Evolutionary conservation across 2,888 invertebrate species (phyloP).

Genomic region (Julus scandinavius): DNA sequence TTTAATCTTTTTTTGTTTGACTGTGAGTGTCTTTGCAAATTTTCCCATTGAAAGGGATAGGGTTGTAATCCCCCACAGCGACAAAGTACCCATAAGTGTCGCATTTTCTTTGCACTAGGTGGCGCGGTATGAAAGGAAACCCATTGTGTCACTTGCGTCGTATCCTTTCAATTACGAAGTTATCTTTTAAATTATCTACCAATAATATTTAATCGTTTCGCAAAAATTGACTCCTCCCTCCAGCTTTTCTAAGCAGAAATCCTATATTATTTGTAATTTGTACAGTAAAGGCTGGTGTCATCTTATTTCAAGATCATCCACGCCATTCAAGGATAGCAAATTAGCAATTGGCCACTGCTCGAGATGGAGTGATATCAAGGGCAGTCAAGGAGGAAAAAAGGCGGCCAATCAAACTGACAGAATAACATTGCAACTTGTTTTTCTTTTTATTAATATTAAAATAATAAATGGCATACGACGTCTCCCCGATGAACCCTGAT

Average conservation of each 20-base stretch:
- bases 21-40: too few species aligned
- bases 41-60: too few species aligned
- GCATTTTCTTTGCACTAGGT: too few species aligned
- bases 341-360: not conserved
- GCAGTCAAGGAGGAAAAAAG: not conserved
- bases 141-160: too few species aligned
- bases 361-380: conserved; percentile 31
- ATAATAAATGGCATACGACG: not conserved
- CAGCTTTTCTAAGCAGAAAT: not conserved
- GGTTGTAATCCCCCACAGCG: too few species aligned
- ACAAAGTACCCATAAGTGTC: too few species aligned
- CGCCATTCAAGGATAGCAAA: not conserved
- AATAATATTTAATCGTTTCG: not conserved
- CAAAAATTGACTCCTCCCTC: not conserved
- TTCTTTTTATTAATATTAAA: not conserved
- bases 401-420: not conserved
- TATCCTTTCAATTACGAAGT: too few species aligned
- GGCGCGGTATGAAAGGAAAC: too few species aligned
- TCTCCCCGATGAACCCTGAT: not conserved
- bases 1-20: too few species aligned
- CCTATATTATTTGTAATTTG: too few species aligned
- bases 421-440: not conserved
- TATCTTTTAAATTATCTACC: too few species aligned
- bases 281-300: not conserved
- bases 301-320: not conserved